phyloP scores from a whole-genome alignment of 1,140 invertebrate species.

The Littorina saxatilis region DNA sequence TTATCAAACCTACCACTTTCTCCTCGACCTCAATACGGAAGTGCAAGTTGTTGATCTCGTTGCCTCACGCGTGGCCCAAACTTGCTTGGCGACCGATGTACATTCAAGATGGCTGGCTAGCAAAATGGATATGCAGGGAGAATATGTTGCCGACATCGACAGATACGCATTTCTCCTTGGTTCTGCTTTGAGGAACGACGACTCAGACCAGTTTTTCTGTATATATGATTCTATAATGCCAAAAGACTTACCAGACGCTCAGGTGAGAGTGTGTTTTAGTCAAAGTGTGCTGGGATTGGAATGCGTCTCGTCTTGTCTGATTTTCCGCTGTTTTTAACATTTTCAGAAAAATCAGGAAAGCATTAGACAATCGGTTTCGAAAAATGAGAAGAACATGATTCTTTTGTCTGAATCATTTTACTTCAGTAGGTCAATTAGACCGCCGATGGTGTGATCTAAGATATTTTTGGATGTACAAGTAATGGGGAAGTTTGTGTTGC shows the following conservation, averaged over 20 bases:
- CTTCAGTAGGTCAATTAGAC: no score
- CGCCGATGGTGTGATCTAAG: neutral
- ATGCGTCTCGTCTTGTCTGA: neutral
- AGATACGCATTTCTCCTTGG: conserved; percentile 67
- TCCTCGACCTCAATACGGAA: no score
- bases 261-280: conserved; percentile 48
- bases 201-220: conserved; percentile 63
- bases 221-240: conserved; percentile 64
- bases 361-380: neutral
- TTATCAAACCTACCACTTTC: no score
- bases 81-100: conserved; percentile 64
- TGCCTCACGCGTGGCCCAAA: conserved; percentile 22
- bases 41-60: conserved; percentile 1
- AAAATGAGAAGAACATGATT: neutral
- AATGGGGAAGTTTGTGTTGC: conserved; percentile 26
- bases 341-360: no score
- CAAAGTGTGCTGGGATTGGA: neutral
- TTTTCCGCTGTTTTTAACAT: neutral
- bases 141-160: conserved; percentile 63
- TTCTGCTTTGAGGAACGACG: conserved; percentile 66
- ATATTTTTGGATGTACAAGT: conserved; percentile 1
- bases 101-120: conserved; percentile 67
- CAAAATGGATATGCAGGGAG: conserved; percentile 65
- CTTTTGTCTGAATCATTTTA: neutral
- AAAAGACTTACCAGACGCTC: conserved; percentile 52